Percentiles rank a stretch among this genome's conserved stretches.
phyloP scores from a whole-genome alignment of 2,797 vertebrate species.

The Chaenodraco wilsoni region DNA sequence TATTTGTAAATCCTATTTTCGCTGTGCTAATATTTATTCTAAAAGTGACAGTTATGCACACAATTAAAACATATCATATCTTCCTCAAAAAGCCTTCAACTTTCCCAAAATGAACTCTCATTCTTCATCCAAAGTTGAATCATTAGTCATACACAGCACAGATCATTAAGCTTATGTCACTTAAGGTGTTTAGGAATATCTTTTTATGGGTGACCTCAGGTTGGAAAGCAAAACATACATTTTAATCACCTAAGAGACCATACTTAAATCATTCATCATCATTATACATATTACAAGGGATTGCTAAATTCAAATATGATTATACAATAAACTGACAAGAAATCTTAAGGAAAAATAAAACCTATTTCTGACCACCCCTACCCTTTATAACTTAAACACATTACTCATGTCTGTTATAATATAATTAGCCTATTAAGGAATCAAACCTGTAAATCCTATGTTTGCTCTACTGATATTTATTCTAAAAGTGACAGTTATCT shows the following conservation, averaged over 20 bases:
- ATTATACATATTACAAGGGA: no score
- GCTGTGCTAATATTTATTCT: constrained; percentile 28
- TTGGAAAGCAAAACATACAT: constrained; percentile 33
- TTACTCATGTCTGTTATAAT: no score
- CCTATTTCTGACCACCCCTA: no score
- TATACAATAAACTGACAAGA: no score
- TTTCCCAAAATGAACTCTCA: constrained; percentile 47
- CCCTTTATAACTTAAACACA: no score
- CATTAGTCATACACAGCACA: constrained; percentile 52
- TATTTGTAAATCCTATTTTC: constrained; percentile 32
- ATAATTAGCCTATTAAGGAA: no score
- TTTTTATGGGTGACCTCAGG: constrained; percentile 54
- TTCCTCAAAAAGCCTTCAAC: constrained; percentile 19
- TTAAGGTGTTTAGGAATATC: constrained; percentile 61
- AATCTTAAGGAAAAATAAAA: no score
- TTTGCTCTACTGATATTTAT: no score
- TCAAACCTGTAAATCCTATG: no score
- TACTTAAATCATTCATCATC: background rate
- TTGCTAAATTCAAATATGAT: no score
- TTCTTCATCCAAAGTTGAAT: constrained; percentile 49
- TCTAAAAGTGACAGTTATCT: no score
- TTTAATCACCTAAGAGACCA: background rate
- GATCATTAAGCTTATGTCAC: no score
- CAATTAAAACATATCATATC: constrained; percentile 21
- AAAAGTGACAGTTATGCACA: constrained; percentile 7